phyloP scores from a whole-genome alignment of 1,140 invertebrate species.

The Lerema accius region DNA sequence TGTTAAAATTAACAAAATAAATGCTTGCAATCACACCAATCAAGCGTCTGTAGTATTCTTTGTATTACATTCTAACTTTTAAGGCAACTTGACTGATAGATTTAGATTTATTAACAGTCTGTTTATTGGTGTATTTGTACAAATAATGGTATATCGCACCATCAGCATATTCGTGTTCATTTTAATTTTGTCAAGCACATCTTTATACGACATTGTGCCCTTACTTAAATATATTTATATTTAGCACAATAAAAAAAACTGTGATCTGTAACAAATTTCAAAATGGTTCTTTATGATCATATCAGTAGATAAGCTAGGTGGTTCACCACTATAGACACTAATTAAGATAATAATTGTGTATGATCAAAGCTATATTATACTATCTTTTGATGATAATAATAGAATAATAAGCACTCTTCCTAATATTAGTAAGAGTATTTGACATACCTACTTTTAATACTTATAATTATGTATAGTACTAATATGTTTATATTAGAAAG shows the following conservation, averaged over 20 bases:
- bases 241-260: conserved; percentile 63
- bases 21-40: too few species aligned
- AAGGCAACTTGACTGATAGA: conserved; percentile 27
- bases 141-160: conserved; percentile 9
- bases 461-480: not conserved
- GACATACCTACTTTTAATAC: not conserved
- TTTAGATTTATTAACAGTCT: conserved; percentile 13
- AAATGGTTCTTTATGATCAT: conserved; percentile 18
- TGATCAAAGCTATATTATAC: conserved; percentile 6
- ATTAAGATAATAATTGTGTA: not conserved
- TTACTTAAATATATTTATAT: conserved; percentile 36
- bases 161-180: conserved; percentile 14
- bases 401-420: conserved; percentile 17
- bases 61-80: not conserved
- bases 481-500: not conserved
- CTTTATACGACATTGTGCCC: conserved; percentile 5
- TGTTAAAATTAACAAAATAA: too few species aligned
- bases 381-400: not conserved
- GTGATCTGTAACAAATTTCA: conserved; percentile 57
- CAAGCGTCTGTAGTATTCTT: not conserved
- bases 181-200: conserved; percentile 13
- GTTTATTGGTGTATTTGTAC: conserved; percentile 13
- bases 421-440: conserved; percentile 5
- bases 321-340: not conserved
- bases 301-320: conserved; percentile 8